A percentile compares a stretch with the other conserved stretches of the same genome.
Conservation (phyloP, 2,113 vertebrate genomes). For the Isichthys henryi region DNA sequence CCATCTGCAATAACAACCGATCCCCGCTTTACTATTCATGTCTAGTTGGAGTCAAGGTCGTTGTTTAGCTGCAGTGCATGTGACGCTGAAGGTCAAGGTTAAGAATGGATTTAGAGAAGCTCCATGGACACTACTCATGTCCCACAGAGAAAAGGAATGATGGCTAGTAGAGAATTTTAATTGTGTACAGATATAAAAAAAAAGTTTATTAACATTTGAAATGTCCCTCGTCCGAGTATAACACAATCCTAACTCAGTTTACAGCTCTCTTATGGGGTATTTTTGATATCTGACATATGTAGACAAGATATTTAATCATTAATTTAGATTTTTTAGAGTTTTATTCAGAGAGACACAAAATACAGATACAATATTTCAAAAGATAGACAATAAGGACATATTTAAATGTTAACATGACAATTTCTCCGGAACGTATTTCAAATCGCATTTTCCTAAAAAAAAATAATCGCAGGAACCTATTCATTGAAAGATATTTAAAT, state of each 20-base stretch:
- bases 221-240: neutral
- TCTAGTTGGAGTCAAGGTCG: conserved; percentile 20
- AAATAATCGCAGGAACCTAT: neutral
- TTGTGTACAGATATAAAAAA: neutral
- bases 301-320: neutral
- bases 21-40: conserved; percentile 16
- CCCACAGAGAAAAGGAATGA: no score
- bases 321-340: neutral
- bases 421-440: neutral
- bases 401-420: neutral
- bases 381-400: neutral
- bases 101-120: conserved; percentile 29
- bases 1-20: neutral
- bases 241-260: neutral
- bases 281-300: neutral
- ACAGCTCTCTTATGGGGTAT: neutral
- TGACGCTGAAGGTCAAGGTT: conserved; percentile 54
- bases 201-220: neutral
- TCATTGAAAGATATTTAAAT: neutral
- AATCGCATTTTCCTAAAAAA: neutral
- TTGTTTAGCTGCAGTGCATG: conserved; percentile 27
- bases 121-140: neutral
- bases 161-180: neutral
- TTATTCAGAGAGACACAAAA: conserved; percentile 10
- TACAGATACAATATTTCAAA: neutral